These are phyloP conservation scores for Trilocha varians DNA, from an alignment of 2,888 invertebrate species.

Conservation along the genomic window DNA sequence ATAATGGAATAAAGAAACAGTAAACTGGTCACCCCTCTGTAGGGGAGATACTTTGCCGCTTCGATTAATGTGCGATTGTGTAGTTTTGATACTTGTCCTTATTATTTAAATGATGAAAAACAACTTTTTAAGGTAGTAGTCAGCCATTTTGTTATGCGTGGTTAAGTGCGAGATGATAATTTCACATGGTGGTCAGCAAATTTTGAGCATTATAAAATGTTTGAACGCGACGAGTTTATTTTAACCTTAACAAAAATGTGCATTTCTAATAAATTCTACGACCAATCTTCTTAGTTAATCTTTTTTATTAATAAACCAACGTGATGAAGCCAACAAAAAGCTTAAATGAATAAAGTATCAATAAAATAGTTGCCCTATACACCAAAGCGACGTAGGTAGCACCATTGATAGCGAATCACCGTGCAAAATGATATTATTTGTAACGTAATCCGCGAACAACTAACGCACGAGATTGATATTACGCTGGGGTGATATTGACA, in stretches of 20 bases:
- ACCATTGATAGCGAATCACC: constrained; percentile 72
- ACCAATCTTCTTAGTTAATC: too few species aligned
- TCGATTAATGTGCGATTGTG: constrained; percentile 17
- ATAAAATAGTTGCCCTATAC: constrained; percentile 27
- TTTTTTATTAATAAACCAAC: too few species aligned
- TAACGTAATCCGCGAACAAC: constrained; percentile 72
- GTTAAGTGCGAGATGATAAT: too few species aligned
- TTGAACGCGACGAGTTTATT: too few species aligned
- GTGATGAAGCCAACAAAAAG: too few species aligned
- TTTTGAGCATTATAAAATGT: too few species aligned
- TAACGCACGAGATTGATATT: constrained; percentile 65
- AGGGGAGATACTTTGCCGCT: constrained; percentile 59
- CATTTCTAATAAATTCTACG: too few species aligned
- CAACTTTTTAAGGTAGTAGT: too few species aligned
- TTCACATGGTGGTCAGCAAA: too few species aligned
- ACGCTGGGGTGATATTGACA: constrained; percentile 69
- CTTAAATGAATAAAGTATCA: constrained; percentile 6
- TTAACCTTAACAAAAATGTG: too few species aligned
- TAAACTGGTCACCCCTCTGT: constrained; percentile 56
- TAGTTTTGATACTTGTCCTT: constrained; percentile 28
- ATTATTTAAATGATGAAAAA: too few species aligned
- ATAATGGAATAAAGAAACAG: constrained; percentile 73
- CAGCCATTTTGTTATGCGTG: too few species aligned
- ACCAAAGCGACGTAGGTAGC: constrained; percentile 37
- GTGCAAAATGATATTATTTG: constrained; percentile 73